Evolutionary conservation across 1,140 invertebrate species (phyloP).

Genomic region (Diachasma alloeum): DNA sequence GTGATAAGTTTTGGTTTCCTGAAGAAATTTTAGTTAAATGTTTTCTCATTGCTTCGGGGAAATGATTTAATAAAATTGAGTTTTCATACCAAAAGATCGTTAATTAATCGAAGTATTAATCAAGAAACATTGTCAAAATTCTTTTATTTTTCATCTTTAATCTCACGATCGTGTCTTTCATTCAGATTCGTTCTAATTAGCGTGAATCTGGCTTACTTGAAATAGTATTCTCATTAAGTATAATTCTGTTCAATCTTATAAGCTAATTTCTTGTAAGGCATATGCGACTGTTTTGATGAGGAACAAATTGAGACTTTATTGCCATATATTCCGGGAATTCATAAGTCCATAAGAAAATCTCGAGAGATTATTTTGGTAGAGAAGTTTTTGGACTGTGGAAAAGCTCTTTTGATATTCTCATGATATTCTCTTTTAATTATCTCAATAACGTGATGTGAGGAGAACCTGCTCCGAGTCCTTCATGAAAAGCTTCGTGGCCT

Average conservation of each 20-base stretch:
- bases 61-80: background rate
- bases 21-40: background rate
- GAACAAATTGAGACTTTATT: background rate
- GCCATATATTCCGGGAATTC: background rate
- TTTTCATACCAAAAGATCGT: slow-evolving; percentile 41
- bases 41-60: background rate
- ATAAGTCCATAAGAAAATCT: background rate
- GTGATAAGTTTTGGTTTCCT: background rate
- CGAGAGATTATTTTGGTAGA: no score
- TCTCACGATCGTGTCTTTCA: background rate
- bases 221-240: background rate
- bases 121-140: background rate
- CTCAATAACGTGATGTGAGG: no score
- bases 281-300: slow-evolving; percentile 25
- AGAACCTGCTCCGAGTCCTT: no score
- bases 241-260: slow-evolving; percentile 20
- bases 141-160: background rate
- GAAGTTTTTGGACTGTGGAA: no score
- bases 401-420: no score
- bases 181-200: background rate
- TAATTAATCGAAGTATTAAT: background rate
- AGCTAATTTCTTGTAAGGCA: slow-evolving; percentile 28
- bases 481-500: no score
- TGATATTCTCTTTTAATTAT: no score
- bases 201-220: background rate